Evolutionary conservation across 2,888 invertebrate species (phyloP), one percentile per base, ranked within the genome.

Genomic region (Ypsolopha sequella): DNA sequence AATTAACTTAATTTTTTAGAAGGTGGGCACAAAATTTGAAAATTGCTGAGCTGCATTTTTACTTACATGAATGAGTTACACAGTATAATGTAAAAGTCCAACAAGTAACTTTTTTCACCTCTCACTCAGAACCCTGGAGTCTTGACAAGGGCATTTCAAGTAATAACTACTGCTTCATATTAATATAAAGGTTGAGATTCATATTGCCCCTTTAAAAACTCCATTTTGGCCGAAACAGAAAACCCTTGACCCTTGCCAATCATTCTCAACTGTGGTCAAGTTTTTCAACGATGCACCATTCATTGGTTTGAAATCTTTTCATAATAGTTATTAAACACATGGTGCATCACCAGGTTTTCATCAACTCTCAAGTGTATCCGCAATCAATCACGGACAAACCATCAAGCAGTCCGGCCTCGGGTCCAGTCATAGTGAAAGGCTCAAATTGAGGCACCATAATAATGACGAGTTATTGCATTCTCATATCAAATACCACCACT

Each of bases 381-480:
- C 63, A 60, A 59, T 62, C 24, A 3, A 24, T 4, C 58, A 80
- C 81, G 85, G 86, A 86, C 85, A 85, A 72, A 86, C 86, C 79
- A 80, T 86, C 86, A 80, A 86, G 86, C 68, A 77, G 84, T 85
- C 82, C 86, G 86, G 87, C 87, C 87, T 76, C 67, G 82, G 86
- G 82, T 86, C 82, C 81, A 73, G 66, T 76, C 72, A 63, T 63
- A 84, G 87, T 87, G 87, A 87, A 84, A 87, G 87, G 86, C 85
- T 9, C 14, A 46, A 65, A 67, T 64, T 74, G 87, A 87, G 87
- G 87, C 87, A 87, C 87, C 86, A 58, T 81, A 65, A 69, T 66
- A 73, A 73, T 80, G 87, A 87, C 86, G 85, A 87, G 87, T 87
- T 87, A 87, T 87, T 87, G 87, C 86, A 87, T 87, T 87, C 87